Percentiles rank a stretch among this genome's conserved stretches.
phyloP scores from a whole-genome alignment of 2,797 vertebrate genomes.

The Delichon dasypus region DNA sequence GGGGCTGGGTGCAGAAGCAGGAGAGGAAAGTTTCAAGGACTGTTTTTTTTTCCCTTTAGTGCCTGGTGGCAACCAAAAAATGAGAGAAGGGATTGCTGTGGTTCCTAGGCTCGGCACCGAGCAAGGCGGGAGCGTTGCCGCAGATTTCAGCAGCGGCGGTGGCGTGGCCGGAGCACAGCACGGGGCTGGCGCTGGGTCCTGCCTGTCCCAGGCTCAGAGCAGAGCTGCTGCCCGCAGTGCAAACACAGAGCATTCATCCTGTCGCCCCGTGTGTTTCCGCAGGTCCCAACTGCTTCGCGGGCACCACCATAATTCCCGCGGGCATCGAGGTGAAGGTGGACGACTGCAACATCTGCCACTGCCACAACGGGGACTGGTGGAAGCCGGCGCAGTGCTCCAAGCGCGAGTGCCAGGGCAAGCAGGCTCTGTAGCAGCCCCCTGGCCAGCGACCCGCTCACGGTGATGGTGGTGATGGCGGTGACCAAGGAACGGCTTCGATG shows the following conservation, averaged over 20 bases:
- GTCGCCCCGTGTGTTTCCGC: slow-evolving; percentile 40
- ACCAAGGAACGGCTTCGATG: neutral
- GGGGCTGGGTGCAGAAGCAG: neutral
- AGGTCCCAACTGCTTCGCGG: slow-evolving; percentile 99
- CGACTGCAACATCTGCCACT: slow-evolving; percentile 99
- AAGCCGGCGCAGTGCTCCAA: slow-evolving; percentile 98
- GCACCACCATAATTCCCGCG: slow-evolving; percentile 98
- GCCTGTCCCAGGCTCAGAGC: neutral
- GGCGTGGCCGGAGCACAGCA: fast-evolving
- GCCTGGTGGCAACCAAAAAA: neutral
- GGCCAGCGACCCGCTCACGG: fast-evolving
- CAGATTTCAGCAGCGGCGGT: fast-evolving
- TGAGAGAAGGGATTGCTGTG: fast-evolving
- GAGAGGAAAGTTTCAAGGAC: neutral
- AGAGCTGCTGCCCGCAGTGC: neutral
- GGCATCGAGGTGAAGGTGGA: slow-evolving; percentile 99
- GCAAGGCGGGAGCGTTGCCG: neutral
- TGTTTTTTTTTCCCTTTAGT: neutral
- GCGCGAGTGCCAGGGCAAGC: slow-evolving; percentile 97
- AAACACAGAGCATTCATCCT: neutral
- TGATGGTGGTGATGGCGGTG: fast-evolving
- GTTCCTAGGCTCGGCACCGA: neutral
- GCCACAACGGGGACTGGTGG: slow-evolving; percentile 99
- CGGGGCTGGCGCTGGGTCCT: neutral
- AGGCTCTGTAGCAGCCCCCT: slow-evolving; percentile 83